A percentile compares a stretch with the other conserved stretches of the same genome.
These are phyloP conservation scores for Pseudotriccus pelzelni DNA, from an alignment of 2,797 vertebrate genomes.

Conservation along the genomic window DNA sequence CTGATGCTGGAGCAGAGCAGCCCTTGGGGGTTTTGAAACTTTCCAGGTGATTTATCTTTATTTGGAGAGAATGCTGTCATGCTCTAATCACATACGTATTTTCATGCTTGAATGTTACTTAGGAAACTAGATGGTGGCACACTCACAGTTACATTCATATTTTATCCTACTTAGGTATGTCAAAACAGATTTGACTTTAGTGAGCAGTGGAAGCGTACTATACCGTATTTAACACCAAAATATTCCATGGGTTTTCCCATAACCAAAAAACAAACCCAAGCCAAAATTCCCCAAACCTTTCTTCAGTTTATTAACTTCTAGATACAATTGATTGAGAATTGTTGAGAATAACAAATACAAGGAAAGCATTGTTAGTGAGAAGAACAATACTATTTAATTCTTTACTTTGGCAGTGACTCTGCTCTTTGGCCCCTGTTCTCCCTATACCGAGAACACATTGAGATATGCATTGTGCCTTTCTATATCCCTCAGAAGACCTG, in stretches of 20 bases:
- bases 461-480: background rate
- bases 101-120: background rate
- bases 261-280: background rate
- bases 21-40: background rate
- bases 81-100: background rate
- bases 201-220: background rate
- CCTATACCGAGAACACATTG: fast-evolving
- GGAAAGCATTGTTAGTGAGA: background rate
- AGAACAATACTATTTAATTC: background rate
- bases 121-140: background rate
- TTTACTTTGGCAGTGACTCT: background rate
- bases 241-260: background rate
- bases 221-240: background rate
- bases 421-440: background rate
- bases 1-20: background rate
- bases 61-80: background rate
- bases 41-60: background rate
- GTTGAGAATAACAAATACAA: background rate
- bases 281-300: background rate
- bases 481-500: background rate
- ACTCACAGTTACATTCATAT: background rate
- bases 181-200: background rate
- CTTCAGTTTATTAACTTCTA: background rate
- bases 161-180: background rate
- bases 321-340: background rate